Base-by-base conservation (phyloP, 1,140 invertebrate genomes). In the Drosophila suzukii region DNA sequence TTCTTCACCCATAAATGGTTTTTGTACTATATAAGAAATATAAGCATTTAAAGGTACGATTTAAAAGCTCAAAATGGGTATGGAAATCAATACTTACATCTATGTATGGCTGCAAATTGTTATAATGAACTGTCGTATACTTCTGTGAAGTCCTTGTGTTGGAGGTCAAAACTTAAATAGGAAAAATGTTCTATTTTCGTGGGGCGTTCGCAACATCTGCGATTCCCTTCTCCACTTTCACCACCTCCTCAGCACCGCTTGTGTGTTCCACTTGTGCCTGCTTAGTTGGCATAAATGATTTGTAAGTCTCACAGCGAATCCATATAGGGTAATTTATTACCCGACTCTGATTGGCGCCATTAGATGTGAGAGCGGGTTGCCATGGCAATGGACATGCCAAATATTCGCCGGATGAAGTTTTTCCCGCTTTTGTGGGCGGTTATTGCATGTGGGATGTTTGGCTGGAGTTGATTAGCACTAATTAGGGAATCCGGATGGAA, bases 211-310 rank as follows among this genome's bases (percentile, higher is more conserved):
- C 46, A 53, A 41, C 78, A 80, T 70, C 71, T 80, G 77, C 60
- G 63, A 75, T 75, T 51, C 44, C 39, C 50, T 46, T 38, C 43
- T 38, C 46, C 39, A n/a, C 34, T 15, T 20, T 3, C 32, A 34
- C 32, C 32, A 10, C 8, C 32, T 46, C 38, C 17, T 4, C 15
- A 46, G 17, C 43, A 12, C 15, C 38, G 38, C 39, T 34, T 80
- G 30, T 47, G 39, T 43, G 38, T 75, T 58, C 60, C 30, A 12
- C 15, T 30, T 53, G 43, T 58, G 61, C 39, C 30, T 78, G 68
- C 15, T 47, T 77, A 73, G 38, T 72, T 60, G 76, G 74, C 79
- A 81, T 81, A 81, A 81, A 82, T 78, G 81, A 82, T 82, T 77
- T 60, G 74, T 43, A 65, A 82, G 74, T 82, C 79, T 82, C 56